These are phyloP conservation scores for Atherinomorus stipes DNA, from an alignment of 2,113 vertebrate genomes.

Conservation along the genomic window DNA sequence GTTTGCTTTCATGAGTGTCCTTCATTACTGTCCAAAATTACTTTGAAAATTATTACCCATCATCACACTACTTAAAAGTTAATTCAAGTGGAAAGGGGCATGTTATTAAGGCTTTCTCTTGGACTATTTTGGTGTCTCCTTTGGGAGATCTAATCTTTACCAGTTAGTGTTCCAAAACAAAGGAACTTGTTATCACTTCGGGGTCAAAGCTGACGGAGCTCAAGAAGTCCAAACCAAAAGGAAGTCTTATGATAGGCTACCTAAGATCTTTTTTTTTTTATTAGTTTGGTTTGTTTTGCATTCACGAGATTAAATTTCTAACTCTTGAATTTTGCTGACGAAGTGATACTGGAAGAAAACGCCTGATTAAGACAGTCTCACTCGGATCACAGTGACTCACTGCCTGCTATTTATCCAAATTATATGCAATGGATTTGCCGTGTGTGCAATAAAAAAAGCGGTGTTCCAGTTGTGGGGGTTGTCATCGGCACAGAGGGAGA, in stretches of 20 bases:
- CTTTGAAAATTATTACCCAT: background rate
- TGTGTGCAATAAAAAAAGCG: background rate
- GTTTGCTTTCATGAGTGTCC: background rate
- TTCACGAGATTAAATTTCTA: conserved; percentile 18
- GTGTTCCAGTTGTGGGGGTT: conserved; percentile 12
- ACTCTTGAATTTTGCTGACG: conserved; percentile 12
- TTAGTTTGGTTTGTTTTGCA: no score
- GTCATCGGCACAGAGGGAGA: conserved; percentile 16
- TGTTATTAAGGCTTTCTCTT: background rate
- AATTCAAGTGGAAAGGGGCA: background rate
- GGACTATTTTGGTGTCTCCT: conserved; percentile 10
- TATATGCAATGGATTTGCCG: background rate
- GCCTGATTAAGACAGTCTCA: background rate
- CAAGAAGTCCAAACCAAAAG: conserved; percentile 4
- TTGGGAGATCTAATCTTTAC: conserved; percentile 27
- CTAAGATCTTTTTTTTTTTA: no score
- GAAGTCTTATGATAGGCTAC: conserved; percentile 22
- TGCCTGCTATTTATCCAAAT: conserved; percentile 1
- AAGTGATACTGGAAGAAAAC: background rate
- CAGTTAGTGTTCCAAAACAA: conserved; percentile 30
- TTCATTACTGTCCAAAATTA: background rate
- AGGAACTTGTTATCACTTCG: conserved; percentile 32
- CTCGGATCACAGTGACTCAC: background rate
- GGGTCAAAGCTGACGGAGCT: conserved; percentile 36
- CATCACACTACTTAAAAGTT: background rate